Evolutionary conservation across 2,113 vertebrate species (phyloP), one percentile per base, ranked within the genome.

Genomic region (Entomyzon cyanotis): DNA sequence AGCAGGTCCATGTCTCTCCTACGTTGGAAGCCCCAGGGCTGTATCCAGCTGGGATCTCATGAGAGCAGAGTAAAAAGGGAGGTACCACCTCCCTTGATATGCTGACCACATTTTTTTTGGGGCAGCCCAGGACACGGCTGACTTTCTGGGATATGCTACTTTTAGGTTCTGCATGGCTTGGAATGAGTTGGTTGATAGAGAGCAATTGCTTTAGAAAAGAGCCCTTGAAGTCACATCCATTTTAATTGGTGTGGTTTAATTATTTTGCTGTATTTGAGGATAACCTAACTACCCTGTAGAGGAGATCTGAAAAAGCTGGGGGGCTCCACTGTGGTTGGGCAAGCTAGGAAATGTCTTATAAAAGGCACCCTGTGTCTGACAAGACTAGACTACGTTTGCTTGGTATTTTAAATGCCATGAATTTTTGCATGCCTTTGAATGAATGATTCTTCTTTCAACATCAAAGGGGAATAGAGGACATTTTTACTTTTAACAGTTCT

Each of bases 331-430:
- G 91, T 97, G 87, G 91, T 56, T 79, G 65, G 31, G 70, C 64
- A 90, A 81, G 90, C 91, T 68, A 42, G 80, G 87, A 90, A 90
- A 80, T 70, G 42, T 46, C 80, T 93, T 92, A 77, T 44, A 62
- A 82, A 69, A 62, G 68, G 35, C 74, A 42, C 75, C 62, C 41
- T 74, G 25, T 58, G 69, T 94, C 91, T 91, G 58, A 84, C 83
- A 94, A 94, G 89, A 93, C 91, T 64, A 94, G 89, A 92, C 94
- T 81, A 13, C 78, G 5, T 94, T 96, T 84, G 89, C 92, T 96
- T 93, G 63, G 84, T 84, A 71, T 85, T 97, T 94, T 95, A 97
- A 96, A 97, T 96, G 94, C 95, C 95, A 89, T 78, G 65, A 83
- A 96, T 90, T 96, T 97, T 96, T 97, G 46, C 35, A 58, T 92